A percentile compares a stretch with the other conserved stretches of the same genome.
Evolutionary conservation across 2,888 invertebrate species (phyloP).

Genomic region (Dryocosmus kuriphilus): DNA sequence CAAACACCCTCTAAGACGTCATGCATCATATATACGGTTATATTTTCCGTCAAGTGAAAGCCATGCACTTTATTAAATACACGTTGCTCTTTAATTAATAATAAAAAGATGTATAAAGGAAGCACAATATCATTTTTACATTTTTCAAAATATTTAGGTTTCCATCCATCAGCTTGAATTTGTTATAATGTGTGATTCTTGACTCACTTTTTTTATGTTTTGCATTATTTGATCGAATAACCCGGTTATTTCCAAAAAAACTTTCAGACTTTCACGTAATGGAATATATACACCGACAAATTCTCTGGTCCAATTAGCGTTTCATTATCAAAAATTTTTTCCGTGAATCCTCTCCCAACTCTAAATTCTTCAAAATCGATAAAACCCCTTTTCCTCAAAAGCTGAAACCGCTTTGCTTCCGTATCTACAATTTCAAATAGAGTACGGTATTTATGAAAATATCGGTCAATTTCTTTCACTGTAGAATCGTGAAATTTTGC

Average conservation of each 20-base stretch:
- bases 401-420: slow-evolving; percentile 45
- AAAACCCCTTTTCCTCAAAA: slow-evolving; percentile 43
- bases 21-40: slow-evolving; percentile 41
- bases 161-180: too few species aligned
- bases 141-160: slow-evolving; percentile 26
- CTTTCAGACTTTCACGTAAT: slow-evolving; percentile 38
- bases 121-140: slow-evolving; percentile 38
- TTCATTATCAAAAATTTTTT: slow-evolving; percentile 31
- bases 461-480: slow-evolving; percentile 40
- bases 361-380: slow-evolving; percentile 40
- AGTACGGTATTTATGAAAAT: slow-evolving; percentile 34
- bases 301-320: slow-evolving; percentile 24
- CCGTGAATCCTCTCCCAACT: slow-evolving; percentile 31
- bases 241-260: slow-evolving; percentile 45
- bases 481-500: slow-evolving; percentile 16
- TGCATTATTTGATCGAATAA: slow-evolving; percentile 34
- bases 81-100: slow-evolving; percentile 43
- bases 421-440: slow-evolving; percentile 41
- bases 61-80: too few species aligned
- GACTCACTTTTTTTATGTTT: slow-evolving; percentile 21
- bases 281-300: slow-evolving; percentile 40
- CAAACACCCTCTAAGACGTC: slow-evolving; percentile 41
- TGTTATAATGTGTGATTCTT: slow-evolving; percentile 1
- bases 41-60: slow-evolving; percentile 39
- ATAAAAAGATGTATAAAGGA: slow-evolving; percentile 44